A percentile compares a stretch with the other conserved stretches of the same genome.
These are phyloP conservation scores for Trogon surrucura DNA, from an alignment of 2,113 vertebrate genomes.

Conservation along the genomic window DNA sequence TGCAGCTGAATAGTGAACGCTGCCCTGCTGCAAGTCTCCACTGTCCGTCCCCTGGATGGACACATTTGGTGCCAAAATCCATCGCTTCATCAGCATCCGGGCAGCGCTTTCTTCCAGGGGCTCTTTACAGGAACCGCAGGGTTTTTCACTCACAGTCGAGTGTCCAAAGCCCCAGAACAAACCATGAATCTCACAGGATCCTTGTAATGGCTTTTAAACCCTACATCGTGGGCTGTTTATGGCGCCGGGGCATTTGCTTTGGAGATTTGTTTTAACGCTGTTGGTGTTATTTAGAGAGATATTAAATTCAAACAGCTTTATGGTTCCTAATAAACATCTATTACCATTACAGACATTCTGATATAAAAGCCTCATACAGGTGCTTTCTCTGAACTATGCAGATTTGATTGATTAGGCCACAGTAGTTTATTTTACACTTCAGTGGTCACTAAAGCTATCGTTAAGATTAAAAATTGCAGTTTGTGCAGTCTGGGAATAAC, in stretches of 20 bases:
- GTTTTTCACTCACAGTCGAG: neutral
- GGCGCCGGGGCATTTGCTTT: neutral
- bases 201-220: constrained; percentile 60
- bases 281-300: constrained; percentile 38
- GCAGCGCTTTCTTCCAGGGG: neutral
- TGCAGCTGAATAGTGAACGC: rapidly evolving
- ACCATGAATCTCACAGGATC: constrained; percentile 43
- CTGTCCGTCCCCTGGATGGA: neutral
- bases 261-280: constrained; percentile 35
- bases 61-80: neutral
- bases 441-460: constrained; percentile 39
- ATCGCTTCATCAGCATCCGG: neutral
- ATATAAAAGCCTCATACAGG: constrained; percentile 65
- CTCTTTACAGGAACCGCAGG: neutral
- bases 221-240: constrained; percentile 2
- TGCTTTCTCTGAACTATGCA: constrained; percentile 27
- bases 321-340: constrained; percentile 72
- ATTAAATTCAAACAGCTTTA: constrained; percentile 60
- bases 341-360: constrained; percentile 62
- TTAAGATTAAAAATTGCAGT: constrained; percentile 42
- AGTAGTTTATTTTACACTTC: constrained; percentile 41
- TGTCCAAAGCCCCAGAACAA: constrained; percentile 10
- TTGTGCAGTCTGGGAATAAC: constrained; percentile 51
- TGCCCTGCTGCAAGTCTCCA: neutral
- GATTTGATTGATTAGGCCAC: constrained; percentile 60